Conservation (phyloP, 92 coral and sea anemone species). For the Parazoanthus atlanticus region DNA sequence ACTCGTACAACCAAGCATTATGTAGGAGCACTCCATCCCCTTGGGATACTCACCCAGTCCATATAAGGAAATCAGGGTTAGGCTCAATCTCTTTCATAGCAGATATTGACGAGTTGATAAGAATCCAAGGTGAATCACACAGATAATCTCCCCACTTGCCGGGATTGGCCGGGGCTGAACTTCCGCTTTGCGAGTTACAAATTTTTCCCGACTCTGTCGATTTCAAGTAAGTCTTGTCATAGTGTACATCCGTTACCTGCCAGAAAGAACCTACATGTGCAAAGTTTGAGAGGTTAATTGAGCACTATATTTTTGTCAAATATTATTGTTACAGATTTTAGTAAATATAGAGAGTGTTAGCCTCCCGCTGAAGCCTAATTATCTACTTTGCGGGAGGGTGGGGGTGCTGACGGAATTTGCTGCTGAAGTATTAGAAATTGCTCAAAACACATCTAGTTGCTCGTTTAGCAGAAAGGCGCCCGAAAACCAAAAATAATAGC, state of each 20-base stretch:
- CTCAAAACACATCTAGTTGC: too few relatives aligned
- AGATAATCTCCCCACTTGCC: conserved; percentile 68
- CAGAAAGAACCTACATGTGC: conserved; percentile 53
- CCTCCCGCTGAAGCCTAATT: too few relatives aligned
- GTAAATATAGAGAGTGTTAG: neutral
- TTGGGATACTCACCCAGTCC: conserved; percentile 62
- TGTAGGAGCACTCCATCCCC: neutral
- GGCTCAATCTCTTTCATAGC: conserved; percentile 62
- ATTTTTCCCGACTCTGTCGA: conserved; percentile 58
- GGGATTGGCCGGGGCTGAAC: conserved; percentile 35
- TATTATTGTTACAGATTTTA: neutral
- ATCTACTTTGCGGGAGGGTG: too few relatives aligned
- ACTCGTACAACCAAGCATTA: too few relatives aligned
- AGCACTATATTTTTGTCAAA: too few relatives aligned
- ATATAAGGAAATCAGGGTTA: conserved; percentile 65
- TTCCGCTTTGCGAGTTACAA: conserved; percentile 65
- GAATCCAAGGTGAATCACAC: conserved; percentile 68
- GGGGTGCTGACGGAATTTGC: too few relatives aligned
- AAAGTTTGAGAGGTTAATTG: too few relatives aligned
- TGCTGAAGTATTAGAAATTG: too few relatives aligned
- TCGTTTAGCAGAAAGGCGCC: too few relatives aligned
- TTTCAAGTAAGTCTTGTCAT: conserved; percentile 62
- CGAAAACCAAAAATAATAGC: too few relatives aligned
- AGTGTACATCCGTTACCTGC: conserved; percentile 72
- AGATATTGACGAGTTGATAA: conserved; percentile 65